A percentile compares a stretch with the other conserved stretches of the same genome.
phyloP scores from a whole-genome alignment of 2,888 invertebrate species.

The Busseola fusca region DNA sequence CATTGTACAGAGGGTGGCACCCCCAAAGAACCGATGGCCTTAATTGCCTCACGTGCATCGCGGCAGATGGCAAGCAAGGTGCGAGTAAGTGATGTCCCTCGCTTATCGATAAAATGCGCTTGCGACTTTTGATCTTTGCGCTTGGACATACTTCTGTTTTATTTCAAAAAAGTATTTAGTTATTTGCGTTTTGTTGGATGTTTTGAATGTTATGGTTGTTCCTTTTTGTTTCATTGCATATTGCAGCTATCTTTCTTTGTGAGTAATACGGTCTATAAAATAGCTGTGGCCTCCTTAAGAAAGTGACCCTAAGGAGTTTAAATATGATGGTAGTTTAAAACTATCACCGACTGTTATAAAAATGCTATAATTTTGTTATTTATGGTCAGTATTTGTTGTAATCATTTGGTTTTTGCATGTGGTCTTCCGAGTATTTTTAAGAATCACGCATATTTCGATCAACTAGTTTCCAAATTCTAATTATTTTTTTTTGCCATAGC shows the following conservation, averaged over 20 bases:
- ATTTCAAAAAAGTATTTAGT: slow-evolving; percentile 41
- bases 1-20: slow-evolving; percentile 84
- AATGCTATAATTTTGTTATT: no score
- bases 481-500: not conserved
- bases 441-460: not conserved
- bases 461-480: not conserved
- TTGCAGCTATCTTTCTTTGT: slow-evolving; percentile 18
- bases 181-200: slow-evolving; percentile 42
- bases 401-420: not conserved
- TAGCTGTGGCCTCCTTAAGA: not conserved
- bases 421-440: not conserved
- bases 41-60: slow-evolving; percentile 86
- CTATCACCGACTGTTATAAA: not conserved
- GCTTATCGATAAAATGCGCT: slow-evolving; percentile 78
- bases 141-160: slow-evolving; percentile 36
- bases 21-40: slow-evolving; percentile 78
- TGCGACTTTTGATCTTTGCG: slow-evolving; percentile 58
- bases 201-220: slow-evolving; percentile 36
- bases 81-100: slow-evolving; percentile 82
- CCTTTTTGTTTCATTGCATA: slow-evolving; percentile 32
- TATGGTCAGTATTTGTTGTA: no score
- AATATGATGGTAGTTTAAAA: not conserved
- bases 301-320: not conserved
- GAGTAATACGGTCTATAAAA: slow-evolving; percentile 2
- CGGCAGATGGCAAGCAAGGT: slow-evolving; percentile 88